Conservation (phyloP, 2,797 vertebrate genomes). For the Novumbra hubbsi region DNA sequence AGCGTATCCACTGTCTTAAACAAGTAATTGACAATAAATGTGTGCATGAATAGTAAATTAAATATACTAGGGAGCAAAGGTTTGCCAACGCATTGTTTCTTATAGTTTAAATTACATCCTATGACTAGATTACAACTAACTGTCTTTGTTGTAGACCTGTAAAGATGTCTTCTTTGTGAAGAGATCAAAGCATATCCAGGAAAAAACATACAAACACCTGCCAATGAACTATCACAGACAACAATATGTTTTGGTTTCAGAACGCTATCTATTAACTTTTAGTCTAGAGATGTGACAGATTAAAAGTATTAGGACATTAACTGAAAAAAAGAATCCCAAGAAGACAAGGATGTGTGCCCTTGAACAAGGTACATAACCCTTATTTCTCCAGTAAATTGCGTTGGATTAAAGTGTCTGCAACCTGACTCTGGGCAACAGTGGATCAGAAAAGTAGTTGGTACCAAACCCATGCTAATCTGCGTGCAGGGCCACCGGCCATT, state of each 20-base stretch:
- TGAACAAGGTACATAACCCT: no score
- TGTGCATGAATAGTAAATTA: not conserved
- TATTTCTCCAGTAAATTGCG: no score
- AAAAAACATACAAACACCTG: not conserved
- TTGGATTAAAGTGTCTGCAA: no score
- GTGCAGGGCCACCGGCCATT: slow-evolving; percentile 66
- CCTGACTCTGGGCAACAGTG: slow-evolving; percentile 12
- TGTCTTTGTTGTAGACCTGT: not conserved
- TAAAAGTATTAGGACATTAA: no score
- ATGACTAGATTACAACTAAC: not conserved
- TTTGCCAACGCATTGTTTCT: not conserved
- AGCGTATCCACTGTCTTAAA: not conserved
- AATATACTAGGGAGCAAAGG: not conserved
- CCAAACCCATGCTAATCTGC: slow-evolving; percentile 68
- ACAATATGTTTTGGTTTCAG: not conserved
- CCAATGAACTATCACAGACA: not conserved
- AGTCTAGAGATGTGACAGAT: not conserved
- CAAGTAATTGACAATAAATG: not conserved
- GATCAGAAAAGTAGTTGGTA: slow-evolving; percentile 44
- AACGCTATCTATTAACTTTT: not conserved
- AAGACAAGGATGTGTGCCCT: no score
- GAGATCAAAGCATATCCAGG: not conserved
- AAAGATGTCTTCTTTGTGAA: not conserved
- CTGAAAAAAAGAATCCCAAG: no score
- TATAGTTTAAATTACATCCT: not conserved